These are phyloP conservation scores for Polydrusus pterygomalis DNA, from an alignment of 2,888 invertebrate genomes.

Conservation along the genomic window DNA sequence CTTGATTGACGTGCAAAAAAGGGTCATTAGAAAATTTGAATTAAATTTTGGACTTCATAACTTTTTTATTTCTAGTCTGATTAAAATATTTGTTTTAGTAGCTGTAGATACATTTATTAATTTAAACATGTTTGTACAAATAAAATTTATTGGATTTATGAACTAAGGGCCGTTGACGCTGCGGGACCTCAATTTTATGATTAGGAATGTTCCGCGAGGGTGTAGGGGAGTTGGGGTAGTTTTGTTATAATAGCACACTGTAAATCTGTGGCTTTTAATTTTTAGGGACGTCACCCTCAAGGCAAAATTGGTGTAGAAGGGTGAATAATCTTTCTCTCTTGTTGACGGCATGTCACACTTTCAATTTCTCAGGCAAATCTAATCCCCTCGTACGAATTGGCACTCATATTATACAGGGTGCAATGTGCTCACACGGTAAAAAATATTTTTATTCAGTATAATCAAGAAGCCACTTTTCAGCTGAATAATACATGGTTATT, in stretches of 20 bases:
- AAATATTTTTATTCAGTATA: too few species aligned
- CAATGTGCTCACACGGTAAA: too few species aligned
- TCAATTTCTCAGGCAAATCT: conserved; percentile 49
- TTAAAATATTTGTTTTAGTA: too few species aligned
- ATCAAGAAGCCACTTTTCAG: too few species aligned
- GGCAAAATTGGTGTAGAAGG: conserved; percentile 69
- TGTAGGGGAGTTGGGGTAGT: conserved; percentile 63
- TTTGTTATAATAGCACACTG: conserved; percentile 68
- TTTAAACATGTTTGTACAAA: too few species aligned
- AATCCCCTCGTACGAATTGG: conserved; percentile 32
- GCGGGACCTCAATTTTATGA: conserved; percentile 58
- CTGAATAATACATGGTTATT: too few species aligned
- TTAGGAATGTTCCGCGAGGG: conserved; percentile 59
- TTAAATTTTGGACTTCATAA: too few species aligned
- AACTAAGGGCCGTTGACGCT: conserved; percentile 35
- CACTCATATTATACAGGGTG: conserved; percentile 35
- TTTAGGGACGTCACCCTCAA: conserved; percentile 71
- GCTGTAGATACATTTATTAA: too few species aligned
- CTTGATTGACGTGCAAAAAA: too few species aligned
- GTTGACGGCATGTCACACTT: conserved; percentile 58
- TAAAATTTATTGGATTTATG: too few species aligned
- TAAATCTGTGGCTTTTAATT: conserved; percentile 73
- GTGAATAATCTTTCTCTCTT: conserved; percentile 70
- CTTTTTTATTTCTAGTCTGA: too few species aligned
- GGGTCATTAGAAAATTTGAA: too few species aligned